A percentile compares a stretch with the other conserved stretches of the same genome.
These are phyloP conservation scores for Drosophila melanocephala DNA, from an alignment of 2,888 invertebrate species.

Conservation along the genomic window DNA sequence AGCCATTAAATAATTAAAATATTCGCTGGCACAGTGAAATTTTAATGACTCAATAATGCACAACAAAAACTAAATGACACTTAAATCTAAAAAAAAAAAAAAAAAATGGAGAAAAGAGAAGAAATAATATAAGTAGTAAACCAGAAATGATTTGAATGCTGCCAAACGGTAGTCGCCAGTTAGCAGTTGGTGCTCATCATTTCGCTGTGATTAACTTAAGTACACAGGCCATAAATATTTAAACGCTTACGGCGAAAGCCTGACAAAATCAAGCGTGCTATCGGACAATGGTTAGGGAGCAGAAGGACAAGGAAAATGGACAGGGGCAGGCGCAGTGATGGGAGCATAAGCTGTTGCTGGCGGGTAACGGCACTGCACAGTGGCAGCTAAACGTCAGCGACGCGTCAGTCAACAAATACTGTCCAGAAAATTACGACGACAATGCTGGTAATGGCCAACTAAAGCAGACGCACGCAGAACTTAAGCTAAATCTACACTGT, in stretches of 20 bases:
- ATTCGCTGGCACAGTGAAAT: constrained; percentile 48
- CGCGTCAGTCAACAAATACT: constrained; percentile 50
- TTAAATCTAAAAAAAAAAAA: constrained; percentile 33
- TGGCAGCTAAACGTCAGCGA: constrained; percentile 57
- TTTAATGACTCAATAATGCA: constrained; percentile 71
- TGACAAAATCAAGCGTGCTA: constrained; percentile 9
- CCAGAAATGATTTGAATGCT: constrained; percentile 66
- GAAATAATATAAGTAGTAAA: constrained; percentile 12
- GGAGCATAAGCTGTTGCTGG: neutral
- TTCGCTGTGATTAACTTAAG: constrained; percentile 80
- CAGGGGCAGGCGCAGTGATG: neutral
- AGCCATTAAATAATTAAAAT: constrained; percentile 70
- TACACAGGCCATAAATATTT: constrained; percentile 82
- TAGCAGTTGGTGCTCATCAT: constrained; percentile 63
- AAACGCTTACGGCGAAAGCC: constrained; percentile 58
- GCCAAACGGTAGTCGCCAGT: constrained; percentile 47
- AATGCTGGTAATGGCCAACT: constrained; percentile 60
- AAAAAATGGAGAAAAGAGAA: constrained; percentile 15
- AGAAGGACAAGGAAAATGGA: constrained; percentile 1
- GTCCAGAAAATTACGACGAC: constrained; percentile 34
- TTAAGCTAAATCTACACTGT: neutral
- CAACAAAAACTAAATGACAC: constrained; percentile 54
- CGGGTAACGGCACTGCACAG: constrained; percentile 38
- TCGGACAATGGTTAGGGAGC: neutral
- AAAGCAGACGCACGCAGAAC: constrained; percentile 20